phyloP scores from a whole-genome alignment of 1,140 invertebrate genomes.

The Papilio polytes region DNA sequence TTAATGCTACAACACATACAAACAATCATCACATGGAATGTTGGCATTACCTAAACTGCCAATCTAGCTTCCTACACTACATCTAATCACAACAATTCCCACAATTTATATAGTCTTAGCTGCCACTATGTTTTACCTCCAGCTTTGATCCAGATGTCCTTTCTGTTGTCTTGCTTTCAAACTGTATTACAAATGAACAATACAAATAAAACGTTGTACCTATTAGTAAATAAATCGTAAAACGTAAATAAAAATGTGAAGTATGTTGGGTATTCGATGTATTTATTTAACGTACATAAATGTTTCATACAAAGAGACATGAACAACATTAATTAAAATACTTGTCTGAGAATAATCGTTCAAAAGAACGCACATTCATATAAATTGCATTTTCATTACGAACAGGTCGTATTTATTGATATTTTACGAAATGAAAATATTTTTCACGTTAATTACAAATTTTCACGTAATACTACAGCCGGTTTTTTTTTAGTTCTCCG shows the following conservation, averaged over 20 bases:
- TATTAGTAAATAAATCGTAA: neutral
- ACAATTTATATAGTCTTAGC: too few relatives aligned
- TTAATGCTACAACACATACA: conserved; percentile 12
- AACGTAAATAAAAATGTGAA: neutral
- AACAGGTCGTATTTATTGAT: neutral
- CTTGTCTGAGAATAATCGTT: neutral
- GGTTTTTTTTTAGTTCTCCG: too few relatives aligned
- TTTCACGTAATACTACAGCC: neutral
- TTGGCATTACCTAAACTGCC: neutral
- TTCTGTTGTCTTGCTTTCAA: too few relatives aligned
- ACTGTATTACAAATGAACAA: too few relatives aligned
- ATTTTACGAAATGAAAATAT: too few relatives aligned
- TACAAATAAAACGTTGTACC: too few relatives aligned
- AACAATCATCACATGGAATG: conserved; percentile 28
- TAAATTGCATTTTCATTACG: neutral
- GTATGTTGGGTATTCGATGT: neutral
- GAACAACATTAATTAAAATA: neutral
- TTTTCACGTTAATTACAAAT: neutral
- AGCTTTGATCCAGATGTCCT: too few relatives aligned
- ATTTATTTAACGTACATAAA: neutral
- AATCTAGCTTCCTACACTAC: neutral
- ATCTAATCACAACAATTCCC: neutral
- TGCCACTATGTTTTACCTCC: too few relatives aligned
- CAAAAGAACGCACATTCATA: neutral
- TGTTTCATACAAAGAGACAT: neutral